Evolutionary conservation across 1,140 invertebrate species (phyloP).

Genomic region (Aleiodes sp.): DNA sequence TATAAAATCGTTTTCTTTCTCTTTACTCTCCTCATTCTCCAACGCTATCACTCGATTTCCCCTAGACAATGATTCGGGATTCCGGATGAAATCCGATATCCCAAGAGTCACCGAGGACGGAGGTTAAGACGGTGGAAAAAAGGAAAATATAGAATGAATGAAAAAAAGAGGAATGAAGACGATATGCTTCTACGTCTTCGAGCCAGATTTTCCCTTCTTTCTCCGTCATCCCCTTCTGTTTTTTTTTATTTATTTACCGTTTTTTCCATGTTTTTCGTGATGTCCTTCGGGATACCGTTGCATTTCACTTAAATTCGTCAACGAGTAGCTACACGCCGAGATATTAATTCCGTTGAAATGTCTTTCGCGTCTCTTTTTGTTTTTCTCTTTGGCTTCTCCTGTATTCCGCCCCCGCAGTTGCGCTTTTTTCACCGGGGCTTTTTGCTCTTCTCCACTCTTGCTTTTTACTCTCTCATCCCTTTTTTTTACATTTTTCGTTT

Average conservation of each 20-base stretch:
- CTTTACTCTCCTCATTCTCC: no score
- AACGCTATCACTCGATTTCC: constrained; percentile 18
- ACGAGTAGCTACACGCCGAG: neutral
- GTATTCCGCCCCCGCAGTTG: neutral
- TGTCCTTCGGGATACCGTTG: neutral
- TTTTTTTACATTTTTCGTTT: constrained; percentile 3
- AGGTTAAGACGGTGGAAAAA: constrained; percentile 20
- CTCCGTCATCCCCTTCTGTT: neutral
- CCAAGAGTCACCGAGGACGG: constrained; percentile 23
- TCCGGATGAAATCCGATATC: constrained; percentile 37
- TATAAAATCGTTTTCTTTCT: neutral
- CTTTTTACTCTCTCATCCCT: neutral
- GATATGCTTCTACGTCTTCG: no score
- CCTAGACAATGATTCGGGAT: constrained; percentile 37
- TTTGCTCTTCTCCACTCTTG: neutral
- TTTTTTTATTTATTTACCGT: neutral
- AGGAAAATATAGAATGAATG: neutral
- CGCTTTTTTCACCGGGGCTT: neutral
- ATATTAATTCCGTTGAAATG: constrained; percentile 2
- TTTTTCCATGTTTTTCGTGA: neutral
- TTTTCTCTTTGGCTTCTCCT: neutral
- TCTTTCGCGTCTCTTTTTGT: neutral
- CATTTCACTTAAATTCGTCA: neutral
- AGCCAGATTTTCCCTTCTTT: no score
- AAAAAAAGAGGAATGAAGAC: neutral